phyloP scores from a whole-genome alignment of 2,113 vertebrate genomes.

The Campylomormyrus tamandua region DNA sequence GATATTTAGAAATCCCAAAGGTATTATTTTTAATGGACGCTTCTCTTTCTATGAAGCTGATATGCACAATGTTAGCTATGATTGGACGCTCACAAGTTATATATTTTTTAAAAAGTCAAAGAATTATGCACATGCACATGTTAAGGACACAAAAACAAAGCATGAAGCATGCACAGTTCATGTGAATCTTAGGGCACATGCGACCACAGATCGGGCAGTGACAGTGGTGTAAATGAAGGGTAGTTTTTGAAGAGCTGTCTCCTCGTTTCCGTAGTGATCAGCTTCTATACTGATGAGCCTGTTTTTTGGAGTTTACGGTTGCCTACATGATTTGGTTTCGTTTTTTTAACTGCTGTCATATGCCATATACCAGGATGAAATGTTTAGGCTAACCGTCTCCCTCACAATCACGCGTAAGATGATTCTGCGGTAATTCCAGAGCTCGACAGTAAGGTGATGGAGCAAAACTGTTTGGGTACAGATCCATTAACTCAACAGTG shows the following conservation, averaged over 20 bases:
- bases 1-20: neutral
- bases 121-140: neutral
- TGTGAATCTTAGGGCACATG: neutral
- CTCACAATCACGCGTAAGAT: too few relatives aligned
- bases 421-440: too few relatives aligned
- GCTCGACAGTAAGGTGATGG: too few relatives aligned
- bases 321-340: neutral
- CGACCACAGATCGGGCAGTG: neutral
- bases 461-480: neutral
- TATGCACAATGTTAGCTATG: neutral
- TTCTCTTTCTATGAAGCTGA: neutral
- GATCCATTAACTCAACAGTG: neutral
- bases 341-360: neutral
- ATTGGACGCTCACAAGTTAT: neutral
- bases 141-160: neutral
- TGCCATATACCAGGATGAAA: neutral
- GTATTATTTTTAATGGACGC: neutral
- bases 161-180: neutral
- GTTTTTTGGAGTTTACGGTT: neutral
- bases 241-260: neutral
- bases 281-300: neutral
- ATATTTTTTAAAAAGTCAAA: neutral
- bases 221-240: neutral
- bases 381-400: neutral
- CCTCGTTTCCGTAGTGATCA: neutral